Base-by-base conservation (phyloP, 2,797 vertebrate genomes). In the Pipistrellus pipistrellus region DNA sequence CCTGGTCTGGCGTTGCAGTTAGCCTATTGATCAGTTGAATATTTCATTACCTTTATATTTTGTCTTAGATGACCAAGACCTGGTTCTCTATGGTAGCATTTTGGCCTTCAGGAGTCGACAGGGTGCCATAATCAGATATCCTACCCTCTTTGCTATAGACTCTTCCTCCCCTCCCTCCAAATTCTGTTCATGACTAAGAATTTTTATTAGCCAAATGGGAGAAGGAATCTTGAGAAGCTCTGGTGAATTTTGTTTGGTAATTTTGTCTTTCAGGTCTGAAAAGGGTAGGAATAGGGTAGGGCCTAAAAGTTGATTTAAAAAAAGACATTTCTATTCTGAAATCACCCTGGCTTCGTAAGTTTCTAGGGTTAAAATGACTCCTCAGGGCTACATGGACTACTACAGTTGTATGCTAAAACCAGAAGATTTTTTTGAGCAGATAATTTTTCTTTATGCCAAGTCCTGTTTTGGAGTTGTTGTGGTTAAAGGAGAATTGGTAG, bases 21-120 rank as follows among this genome's bases (percentile, higher is more conserved):
- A 90, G 18, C 57, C 8, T 85, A 2, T 87, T 75, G 59, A 80
- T 72, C 38, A 20, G 38, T 17, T 81, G 44, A 38, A 21, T 82
- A 32, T 81, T 94, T 90, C 69, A 44, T 78, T 75, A 44, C 75
- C 44, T 84, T 94, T 86, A 84, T 38, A 12, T 91, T 95, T 93
- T 83, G 59, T 20, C 44, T 15, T 66, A 44, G 64, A 41, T 59
- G 71, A 71, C 35, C 59, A 95, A 87, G 51, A 93, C 6, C 9
- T 23, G 2, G 21, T 88, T 91, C 12, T 73, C 25, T 78, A 57
- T 85, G 75, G 72, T 32, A 87, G 21, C 48, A 30, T 92, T 30
- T n/a, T 90, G 41, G 20, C 20, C 41, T 35, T 75, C 3, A 88
- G 88, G 59, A 87, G 32, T 76, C 75, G n/a, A 51, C 30, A 15